Evolutionary conservation across 2,113 vertebrate genomes (phyloP).

Genomic region (Anolis carolinensis): DNA sequence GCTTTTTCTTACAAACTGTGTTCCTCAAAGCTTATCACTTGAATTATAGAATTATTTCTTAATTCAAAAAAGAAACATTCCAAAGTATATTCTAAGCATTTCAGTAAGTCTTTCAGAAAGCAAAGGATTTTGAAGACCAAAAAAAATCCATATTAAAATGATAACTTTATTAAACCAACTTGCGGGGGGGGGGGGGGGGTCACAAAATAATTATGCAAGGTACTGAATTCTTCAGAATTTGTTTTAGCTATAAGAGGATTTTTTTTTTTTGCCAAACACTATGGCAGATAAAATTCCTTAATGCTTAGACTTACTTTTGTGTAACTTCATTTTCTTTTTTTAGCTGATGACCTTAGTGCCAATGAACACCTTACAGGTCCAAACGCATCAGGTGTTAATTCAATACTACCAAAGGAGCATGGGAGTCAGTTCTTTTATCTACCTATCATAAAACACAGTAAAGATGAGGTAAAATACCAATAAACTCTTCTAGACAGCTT

Average conservation of each 20-base stretch:
- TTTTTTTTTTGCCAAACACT: background rate
- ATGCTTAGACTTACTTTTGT: background rate
- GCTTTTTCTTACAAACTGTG: background rate
- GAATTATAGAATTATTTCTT: background rate
- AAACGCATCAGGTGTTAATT: slow-evolving; percentile 93
- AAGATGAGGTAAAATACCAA: slow-evolving; percentile 86
- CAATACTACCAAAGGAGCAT: slow-evolving; percentile 97
- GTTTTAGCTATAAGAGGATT: background rate
- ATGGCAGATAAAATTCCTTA: background rate
- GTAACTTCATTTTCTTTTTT: slow-evolving; percentile 28
- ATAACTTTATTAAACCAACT: background rate
- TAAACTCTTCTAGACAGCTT: slow-evolving; percentile 35
- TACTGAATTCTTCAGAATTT: background rate
- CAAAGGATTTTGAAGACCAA: background rate
- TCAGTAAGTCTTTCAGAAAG: background rate
- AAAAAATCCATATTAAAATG: background rate
- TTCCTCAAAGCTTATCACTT: background rate
- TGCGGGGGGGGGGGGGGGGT: too few species aligned
- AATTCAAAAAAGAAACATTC: background rate
- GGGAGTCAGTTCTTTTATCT: slow-evolving; percentile 98
- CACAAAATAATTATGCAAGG: background rate
- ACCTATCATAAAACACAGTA: slow-evolving; percentile 93
- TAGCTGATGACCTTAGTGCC: slow-evolving; percentile 94
- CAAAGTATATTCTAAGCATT: background rate
- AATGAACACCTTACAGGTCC: slow-evolving; percentile 91